Evolutionary conservation across 2,113 vertebrate species (phyloP).

Genomic region (Saimiri boliviensis): DNA sequence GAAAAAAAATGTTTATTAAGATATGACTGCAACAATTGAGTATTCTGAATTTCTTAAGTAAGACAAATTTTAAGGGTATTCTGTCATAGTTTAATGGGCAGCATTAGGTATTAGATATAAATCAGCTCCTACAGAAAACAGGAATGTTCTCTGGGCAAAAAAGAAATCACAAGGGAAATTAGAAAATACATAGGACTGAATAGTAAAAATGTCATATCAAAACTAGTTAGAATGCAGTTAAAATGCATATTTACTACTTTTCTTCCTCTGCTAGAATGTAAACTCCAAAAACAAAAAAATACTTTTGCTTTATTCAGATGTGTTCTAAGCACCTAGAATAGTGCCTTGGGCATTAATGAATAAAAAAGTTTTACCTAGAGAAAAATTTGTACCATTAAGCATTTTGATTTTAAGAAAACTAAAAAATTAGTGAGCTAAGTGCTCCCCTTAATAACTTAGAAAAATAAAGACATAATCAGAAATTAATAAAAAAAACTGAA

Average conservation of each 20-base stretch:
- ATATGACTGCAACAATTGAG: neutral
- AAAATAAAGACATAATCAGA: neutral
- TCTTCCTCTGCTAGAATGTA: neutral
- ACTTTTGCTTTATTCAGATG: constrained; percentile 8
- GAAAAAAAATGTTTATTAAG: neutral
- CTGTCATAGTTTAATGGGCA: neutral
- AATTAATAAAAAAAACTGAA: neutral
- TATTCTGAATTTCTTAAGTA: neutral
- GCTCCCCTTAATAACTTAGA: neutral
- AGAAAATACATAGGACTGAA: neutral
- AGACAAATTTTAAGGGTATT: neutral
- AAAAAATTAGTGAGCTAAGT: neutral
- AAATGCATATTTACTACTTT: neutral
- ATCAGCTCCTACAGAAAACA: neutral
- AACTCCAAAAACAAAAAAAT: neutral
- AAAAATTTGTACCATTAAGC: neutral
- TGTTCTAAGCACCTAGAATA: neutral
- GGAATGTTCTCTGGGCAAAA: neutral
- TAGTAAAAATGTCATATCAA: neutral
- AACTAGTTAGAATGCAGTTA: neutral
- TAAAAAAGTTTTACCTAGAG: neutral
- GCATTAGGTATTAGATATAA: neutral
- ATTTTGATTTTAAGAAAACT: neutral
- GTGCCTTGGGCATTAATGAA: neutral
- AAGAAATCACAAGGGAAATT: neutral